Base-by-base conservation (phyloP, 2,113 vertebrate genomes). In the Miniopterus natalensis region DNA sequence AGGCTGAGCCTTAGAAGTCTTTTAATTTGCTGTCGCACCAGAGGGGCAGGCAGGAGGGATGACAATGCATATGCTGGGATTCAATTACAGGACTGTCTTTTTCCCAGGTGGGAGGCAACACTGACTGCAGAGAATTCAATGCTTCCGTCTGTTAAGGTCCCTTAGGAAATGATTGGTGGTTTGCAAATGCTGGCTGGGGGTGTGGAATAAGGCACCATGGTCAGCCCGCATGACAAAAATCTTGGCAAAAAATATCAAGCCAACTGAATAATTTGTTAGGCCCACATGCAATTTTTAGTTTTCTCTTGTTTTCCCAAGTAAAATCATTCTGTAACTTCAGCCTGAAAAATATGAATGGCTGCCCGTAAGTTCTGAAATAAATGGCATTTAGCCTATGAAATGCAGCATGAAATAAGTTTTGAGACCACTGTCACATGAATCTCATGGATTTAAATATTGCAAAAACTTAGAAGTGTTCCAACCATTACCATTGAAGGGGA, bases 11-110 rank as follows among this genome's bases (percentile, higher is more conserved):
- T 92, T 36, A 45, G 75, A 51, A 93, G 96, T 86, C 92, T 97
- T 98, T 97, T 95, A 90, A 97, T 97, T 97, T 96, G 97, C 91
- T 81, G 74, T 63, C 74, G 80, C 88, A 80, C 74, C 45, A 73
- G 86, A 85, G 70, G 36, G 88, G 57, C 81, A 92, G 88, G 83
- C 75, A 36, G 78, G 55, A 96, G 78, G 81, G 88, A 90, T 83
- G 95, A 93, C 88, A 96, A 83, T 89, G 91, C 95, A 70, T 80
- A 77, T n/a, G 49, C 86, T 70, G 27, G 77, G 95, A 90, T 97
- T 97, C 91, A 87, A 65, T 98, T 98, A 96, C 96, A 95, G 74
- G 47, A 86, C 73, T 86, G 95, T 57, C 61, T 96, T 90, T 94
- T 90, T 84, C 93, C 94, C 86, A 96, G 90, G 96, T 92, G 95